A percentile compares a stretch with the other conserved stretches of the same genome.
Conservation (phyloP, 2,888 invertebrate genomes). For the Arrhopalites spinosus region DNA sequence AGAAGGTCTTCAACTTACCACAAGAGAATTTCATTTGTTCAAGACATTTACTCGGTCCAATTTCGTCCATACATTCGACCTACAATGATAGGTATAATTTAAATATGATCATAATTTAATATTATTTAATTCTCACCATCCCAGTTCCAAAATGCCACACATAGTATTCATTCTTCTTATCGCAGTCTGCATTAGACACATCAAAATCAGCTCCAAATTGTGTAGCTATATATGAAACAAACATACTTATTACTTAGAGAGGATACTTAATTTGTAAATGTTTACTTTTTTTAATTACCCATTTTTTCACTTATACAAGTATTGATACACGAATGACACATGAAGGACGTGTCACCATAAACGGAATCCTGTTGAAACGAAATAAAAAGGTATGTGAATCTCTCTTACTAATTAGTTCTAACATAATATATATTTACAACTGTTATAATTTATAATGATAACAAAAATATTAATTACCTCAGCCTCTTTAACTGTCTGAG, state of each 20-base stretch:
- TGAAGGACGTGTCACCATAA: slow-evolving; percentile 27
- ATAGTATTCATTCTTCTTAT: slow-evolving; percentile 32
- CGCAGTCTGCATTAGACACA: slow-evolving; percentile 34
- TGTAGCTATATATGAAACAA: slow-evolving; percentile 2
- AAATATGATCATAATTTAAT: too few relatives aligned
- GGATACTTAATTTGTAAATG: not conserved
- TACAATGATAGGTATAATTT: too few relatives aligned
- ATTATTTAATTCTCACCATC: too few relatives aligned
- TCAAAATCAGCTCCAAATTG: slow-evolving; percentile 30
- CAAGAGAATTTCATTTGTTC: slow-evolving; percentile 38
- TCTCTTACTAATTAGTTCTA: too few relatives aligned
- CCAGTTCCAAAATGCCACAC: slow-evolving; percentile 36
- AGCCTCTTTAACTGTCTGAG: slow-evolving; percentile 34
- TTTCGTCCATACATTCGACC: slow-evolving; percentile 29
- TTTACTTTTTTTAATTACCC: slow-evolving; percentile 8
- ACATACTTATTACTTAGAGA: not conserved
- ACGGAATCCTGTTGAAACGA: not conserved
- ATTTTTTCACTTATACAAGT: slow-evolving; percentile 29
- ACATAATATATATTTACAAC: too few relatives aligned
- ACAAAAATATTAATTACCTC: too few relatives aligned
- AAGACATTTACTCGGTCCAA: slow-evolving; percentile 20
- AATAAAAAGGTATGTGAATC: too few relatives aligned
- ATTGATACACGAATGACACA: slow-evolving; percentile 37
- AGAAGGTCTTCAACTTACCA: too few relatives aligned
- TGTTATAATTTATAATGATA: too few relatives aligned